A percentile compares a stretch with the other conserved stretches of the same genome.
These are phyloP conservation scores for Gasteruption jaculator DNA, from an alignment of 2,888 invertebrate genomes.

Conservation along the genomic window DNA sequence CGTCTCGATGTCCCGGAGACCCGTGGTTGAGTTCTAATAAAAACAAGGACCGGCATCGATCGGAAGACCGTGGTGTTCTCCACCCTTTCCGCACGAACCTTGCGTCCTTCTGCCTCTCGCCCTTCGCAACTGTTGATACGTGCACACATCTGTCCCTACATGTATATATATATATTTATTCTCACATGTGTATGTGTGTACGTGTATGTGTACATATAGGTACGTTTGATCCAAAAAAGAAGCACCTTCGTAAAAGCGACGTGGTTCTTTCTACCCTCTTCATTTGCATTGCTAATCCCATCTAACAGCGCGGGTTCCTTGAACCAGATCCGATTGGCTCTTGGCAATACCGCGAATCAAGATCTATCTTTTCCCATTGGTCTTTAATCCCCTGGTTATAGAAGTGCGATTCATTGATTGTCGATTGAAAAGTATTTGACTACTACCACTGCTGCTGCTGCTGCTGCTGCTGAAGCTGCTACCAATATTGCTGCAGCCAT, in stretches of 20 bases:
- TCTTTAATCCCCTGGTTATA: conserved; percentile 39
- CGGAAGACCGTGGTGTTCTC: too few species aligned
- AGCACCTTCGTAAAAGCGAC: conserved; percentile 19
- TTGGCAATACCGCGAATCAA: conserved; percentile 48
- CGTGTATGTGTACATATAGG: too few species aligned
- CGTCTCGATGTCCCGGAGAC: too few species aligned
- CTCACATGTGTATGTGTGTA: too few species aligned
- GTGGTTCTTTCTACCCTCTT: too few species aligned
- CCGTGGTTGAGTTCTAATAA: too few species aligned
- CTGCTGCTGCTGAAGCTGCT: conserved; percentile 11
- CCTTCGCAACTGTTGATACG: too few species aligned
- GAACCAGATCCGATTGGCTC: conserved; percentile 52
- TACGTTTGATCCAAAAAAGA: background rate
- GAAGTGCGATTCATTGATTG: conserved; percentile 47
- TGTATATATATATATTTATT: too few species aligned
- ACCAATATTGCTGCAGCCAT: conserved; percentile 14
- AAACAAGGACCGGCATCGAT: too few species aligned
- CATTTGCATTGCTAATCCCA: conserved; percentile 50
- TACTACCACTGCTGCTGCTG: conserved; percentile 27
- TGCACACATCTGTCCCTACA: too few species aligned
- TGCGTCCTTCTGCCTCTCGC: too few species aligned
- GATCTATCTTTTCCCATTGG: conserved; percentile 47
- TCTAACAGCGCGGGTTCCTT: conserved; percentile 46
- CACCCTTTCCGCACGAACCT: too few species aligned
- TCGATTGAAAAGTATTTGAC: conserved; percentile 49